Evolutionary conservation across 1,140 invertebrate genomes (phyloP), one percentile per base, ranked within the genome.

Genomic region (Drosophila pandora): DNA sequence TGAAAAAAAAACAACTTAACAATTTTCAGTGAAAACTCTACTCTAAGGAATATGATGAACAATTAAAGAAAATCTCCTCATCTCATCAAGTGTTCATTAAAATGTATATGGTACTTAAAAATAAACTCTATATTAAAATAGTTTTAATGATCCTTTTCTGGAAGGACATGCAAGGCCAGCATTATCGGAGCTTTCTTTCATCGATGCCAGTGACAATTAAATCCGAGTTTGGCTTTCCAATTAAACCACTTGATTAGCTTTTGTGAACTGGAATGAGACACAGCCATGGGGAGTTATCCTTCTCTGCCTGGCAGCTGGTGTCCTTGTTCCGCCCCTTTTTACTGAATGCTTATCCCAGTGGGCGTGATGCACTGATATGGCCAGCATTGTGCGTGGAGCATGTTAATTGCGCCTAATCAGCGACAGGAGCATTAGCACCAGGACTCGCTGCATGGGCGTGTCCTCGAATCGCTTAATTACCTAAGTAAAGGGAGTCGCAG

Each of bases 241-340:
- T 88, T 87, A 87, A 82, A 71, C 82, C 82, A 88, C 65, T 87
- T 87, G 82, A 87, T 87, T 88, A 72, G 82, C 64, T 87, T 71
- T 53, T 65, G 57, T 61, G 61, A 60, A 59, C 32, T 68, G 60
- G 53, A 60, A 45, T 57, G 25, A 32, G 21, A 30, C 8, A 32
- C 8, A 32, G 9, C 34, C 39, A 28, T 4, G 30, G 61, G 53
- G 54, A 12, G 17, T 17, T 32, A 17, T 34, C 22, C 49, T 21
- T 43, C n/a, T 43, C 37, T 12, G 32, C 4, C 41, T 13, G 41
- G 25, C 13, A 4, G 34, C 3, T 12, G 10, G 34, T 53, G 25
- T 60, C 34, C 63, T 53, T 34, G n/a, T 45, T 8, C 63, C 22
- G 34, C 49, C 48, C 10, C 41, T 28, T 53, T 63, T 32, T 37